A percentile compares a stretch with the other conserved stretches of the same genome.
Evolutionary conservation across 1,140 invertebrate genomes (phyloP).

Genomic region (Bursaphelenchus mucronatus): DNA sequence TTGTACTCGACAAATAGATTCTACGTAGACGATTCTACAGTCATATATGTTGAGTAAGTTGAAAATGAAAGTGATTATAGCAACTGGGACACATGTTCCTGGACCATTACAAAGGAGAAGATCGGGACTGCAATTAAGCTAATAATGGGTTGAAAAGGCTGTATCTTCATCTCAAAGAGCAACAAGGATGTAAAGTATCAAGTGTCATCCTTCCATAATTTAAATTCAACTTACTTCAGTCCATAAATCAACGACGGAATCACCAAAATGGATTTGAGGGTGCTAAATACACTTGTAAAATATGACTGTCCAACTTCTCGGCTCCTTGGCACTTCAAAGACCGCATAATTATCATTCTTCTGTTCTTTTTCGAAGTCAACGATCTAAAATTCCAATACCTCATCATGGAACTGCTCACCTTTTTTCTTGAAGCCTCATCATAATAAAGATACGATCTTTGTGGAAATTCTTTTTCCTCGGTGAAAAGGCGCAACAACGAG

Average conservation of each 20-base stretch:
- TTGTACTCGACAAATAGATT: slow-evolving; percentile 86
- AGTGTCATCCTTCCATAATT: slow-evolving; percentile 6
- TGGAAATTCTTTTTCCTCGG: slow-evolving; percentile 23
- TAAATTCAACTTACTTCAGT: slow-evolving; percentile 16
- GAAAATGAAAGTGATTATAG: slow-evolving; percentile 68
- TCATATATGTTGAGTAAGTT: slow-evolving; percentile 69
- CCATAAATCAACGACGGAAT: slow-evolving; percentile 64
- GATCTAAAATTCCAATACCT: slow-evolving; percentile 29
- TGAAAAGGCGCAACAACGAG: slow-evolving; percentile 64
- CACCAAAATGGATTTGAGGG: slow-evolving; percentile 70
- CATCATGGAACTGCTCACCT: slow-evolving; percentile 21
- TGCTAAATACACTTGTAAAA: slow-evolving; percentile 72
- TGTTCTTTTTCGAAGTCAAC: slow-evolving; percentile 23
- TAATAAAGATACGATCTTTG: slow-evolving; percentile 72
- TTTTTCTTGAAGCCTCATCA: slow-evolving; percentile 46
- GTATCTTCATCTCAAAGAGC: neutral
- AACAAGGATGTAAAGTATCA: slow-evolving; percentile 1
- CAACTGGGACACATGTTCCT: slow-evolving; percentile 85
- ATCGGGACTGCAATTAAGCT: slow-evolving; percentile 42
- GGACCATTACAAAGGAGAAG: slow-evolving; percentile 83
- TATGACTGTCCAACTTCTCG: slow-evolving; percentile 82
- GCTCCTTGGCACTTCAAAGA: slow-evolving; percentile 73
- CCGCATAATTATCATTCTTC: slow-evolving; percentile 62
- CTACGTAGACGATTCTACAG: slow-evolving; percentile 79
- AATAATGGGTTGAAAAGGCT: neutral